phyloP scores from a whole-genome alignment of 2,113 vertebrate species.

The Tympanuchus pallidicinctus region DNA sequence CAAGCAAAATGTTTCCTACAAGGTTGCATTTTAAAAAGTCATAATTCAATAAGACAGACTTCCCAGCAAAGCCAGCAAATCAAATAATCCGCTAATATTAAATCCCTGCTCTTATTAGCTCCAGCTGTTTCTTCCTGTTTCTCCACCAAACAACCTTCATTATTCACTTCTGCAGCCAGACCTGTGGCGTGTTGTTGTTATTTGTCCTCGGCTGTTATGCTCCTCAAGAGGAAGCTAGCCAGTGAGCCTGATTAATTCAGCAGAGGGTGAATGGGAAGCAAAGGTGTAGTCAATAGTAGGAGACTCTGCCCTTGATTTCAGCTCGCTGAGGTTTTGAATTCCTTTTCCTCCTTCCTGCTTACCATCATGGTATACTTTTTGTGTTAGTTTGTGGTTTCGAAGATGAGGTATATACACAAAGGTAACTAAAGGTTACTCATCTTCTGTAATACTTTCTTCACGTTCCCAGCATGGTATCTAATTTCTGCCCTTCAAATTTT shows the following conservation, averaged over 20 bases:
- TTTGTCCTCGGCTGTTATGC: conserved; percentile 12
- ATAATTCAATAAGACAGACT: conserved; percentile 54
- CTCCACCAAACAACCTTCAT: neutral
- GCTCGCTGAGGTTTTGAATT: neutral
- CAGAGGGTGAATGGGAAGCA: neutral
- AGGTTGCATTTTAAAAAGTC: conserved; percentile 30
- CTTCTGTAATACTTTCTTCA: neutral
- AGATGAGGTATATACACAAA: neutral
- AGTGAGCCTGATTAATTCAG: neutral
- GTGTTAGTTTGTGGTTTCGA: neutral
- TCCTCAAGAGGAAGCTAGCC: neutral
- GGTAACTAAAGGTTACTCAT: neutral
- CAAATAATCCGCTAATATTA: conserved; percentile 39
- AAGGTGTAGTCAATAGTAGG: neutral
- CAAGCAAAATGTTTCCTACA: conserved; percentile 56
- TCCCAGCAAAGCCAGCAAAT: conserved; percentile 33
- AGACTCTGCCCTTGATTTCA: neutral
- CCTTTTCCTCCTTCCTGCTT: neutral
- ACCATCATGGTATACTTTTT: neutral
- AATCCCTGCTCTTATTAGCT: conserved; percentile 31
- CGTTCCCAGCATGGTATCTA: neutral
- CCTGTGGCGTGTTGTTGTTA: conserved; percentile 1
- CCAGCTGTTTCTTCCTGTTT: conserved; percentile 30
- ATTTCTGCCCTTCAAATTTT: neutral
- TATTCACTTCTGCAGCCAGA: conserved; percentile 23